These are phyloP conservation scores for Aphidius colemani DNA, from an alignment of 2,888 invertebrate genomes.

Conservation along the genomic window DNA sequence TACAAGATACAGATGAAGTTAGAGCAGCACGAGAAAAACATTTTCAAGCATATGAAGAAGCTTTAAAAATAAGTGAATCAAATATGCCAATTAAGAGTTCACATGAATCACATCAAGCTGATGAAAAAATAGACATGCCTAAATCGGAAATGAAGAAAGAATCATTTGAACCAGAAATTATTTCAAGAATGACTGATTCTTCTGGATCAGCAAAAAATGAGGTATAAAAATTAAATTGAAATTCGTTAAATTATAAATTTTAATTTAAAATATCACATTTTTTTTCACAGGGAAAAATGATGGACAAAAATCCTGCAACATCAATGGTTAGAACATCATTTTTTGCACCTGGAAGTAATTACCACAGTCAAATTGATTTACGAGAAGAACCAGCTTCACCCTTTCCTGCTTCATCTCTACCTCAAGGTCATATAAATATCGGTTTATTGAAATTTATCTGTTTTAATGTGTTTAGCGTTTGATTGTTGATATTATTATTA, in stretches of 20 bases:
- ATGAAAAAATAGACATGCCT: constrained; percentile 1
- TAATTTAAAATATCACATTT: not conserved
- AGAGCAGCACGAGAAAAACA: constrained; percentile 54
- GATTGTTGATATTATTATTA: not conserved
- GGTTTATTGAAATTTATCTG: not conserved
- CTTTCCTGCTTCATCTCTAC: not conserved
- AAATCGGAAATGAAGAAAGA: constrained; percentile 2
- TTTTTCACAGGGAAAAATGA: constrained; percentile 2
- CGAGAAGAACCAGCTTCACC: not conserved
- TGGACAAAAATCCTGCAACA: not conserved
- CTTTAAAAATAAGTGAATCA: constrained; percentile 33
- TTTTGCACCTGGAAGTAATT: constrained; percentile 29
- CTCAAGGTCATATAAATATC: constrained; percentile 13
- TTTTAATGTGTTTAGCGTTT: not conserved
- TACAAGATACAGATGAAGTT: constrained; percentile 58
- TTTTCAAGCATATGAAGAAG: constrained; percentile 51
- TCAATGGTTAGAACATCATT: constrained; percentile 34
- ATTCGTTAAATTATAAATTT: not conserved
- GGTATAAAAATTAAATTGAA: not conserved
- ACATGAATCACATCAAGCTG: not conserved
- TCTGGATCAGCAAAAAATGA: not conserved
- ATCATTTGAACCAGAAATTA: constrained; percentile 10
- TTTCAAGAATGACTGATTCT: not conserved
- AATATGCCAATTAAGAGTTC: not conserved
- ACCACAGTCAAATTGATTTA: constrained; percentile 32